phyloP scores from a whole-genome alignment of 1,140 invertebrate genomes.

The Heterodera schachtii region DNA sequence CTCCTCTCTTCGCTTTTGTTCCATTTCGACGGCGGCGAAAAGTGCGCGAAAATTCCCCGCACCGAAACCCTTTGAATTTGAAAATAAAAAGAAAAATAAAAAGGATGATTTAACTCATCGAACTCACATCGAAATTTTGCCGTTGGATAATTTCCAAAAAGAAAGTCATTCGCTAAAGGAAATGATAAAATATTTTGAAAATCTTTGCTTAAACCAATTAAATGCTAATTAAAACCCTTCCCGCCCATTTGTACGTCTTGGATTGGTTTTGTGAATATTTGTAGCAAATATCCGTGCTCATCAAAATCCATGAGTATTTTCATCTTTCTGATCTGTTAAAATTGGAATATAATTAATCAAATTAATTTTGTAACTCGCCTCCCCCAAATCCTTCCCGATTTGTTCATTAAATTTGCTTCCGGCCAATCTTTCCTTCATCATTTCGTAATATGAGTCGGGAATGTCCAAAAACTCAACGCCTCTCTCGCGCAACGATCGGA shows the following conservation, averaged over 20 bases:
- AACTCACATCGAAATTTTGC: constrained; percentile 72
- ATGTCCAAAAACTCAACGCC: constrained; percentile 87
- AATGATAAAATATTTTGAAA: not conserved
- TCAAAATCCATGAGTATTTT: constrained; percentile 96
- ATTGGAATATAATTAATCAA: not conserved
- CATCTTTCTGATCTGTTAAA: constrained; percentile 73
- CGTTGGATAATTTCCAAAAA: constrained; percentile 97
- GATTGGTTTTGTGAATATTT: constrained; percentile 97
- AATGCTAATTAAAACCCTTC: too few relatives aligned
- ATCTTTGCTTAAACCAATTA: not conserved
- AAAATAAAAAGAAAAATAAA: not conserved
- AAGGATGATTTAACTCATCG: not conserved
- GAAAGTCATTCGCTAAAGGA: constrained; percentile 78
- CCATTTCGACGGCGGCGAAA: constrained; percentile 94
- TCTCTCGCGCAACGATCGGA: constrained; percentile 77
- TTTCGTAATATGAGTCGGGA: constrained; percentile 86
- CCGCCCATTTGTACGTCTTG: constrained; percentile 74
- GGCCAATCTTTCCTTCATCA: constrained; percentile 78
- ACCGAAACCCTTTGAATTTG: constrained; percentile 83
- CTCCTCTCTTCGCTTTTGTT: constrained; percentile 72
- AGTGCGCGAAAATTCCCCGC: constrained; percentile 98
- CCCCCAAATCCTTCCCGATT: not conserved
- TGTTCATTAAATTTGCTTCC: constrained; percentile 69
- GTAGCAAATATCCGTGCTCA: constrained; percentile 93
- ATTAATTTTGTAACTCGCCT: not conserved